These are phyloP conservation scores for Dimorphilus gyrociliatus DNA, from an alignment of 2,888 invertebrate genomes.

Conservation along the genomic window DNA sequence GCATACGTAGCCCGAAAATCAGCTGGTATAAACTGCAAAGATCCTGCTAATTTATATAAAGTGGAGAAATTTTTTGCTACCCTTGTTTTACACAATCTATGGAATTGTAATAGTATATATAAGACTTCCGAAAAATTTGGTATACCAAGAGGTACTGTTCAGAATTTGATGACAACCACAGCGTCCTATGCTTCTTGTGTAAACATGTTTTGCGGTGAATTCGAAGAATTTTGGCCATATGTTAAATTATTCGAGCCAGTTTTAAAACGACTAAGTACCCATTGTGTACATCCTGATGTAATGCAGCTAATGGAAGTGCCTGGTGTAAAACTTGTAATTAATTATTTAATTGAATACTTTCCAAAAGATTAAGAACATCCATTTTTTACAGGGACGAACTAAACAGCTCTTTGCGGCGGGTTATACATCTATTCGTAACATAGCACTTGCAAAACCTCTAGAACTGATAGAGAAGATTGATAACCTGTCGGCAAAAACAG, in stretches of 20 bases:
- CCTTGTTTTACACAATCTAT: conserved; percentile 58
- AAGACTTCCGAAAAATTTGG: conserved; percentile 50
- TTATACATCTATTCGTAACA: conserved; percentile 54
- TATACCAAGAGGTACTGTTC: conserved; percentile 59
- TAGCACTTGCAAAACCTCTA: conserved; percentile 55
- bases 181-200: conserved; percentile 58
- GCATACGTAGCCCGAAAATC: conserved; percentile 51
- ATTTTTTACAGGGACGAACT: conserved; percentile 54
- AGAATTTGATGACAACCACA: conserved; percentile 54
- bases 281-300: conserved; percentile 64
- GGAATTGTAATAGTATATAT: conserved; percentile 39
- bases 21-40: conserved; percentile 51
- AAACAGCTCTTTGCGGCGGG: conserved; percentile 66
- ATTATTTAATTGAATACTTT: no score
- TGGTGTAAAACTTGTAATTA: conserved; percentile 56
- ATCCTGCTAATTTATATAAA: no score
- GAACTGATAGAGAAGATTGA: conserved; percentile 49
- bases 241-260: conserved; percentile 57
- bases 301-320: conserved; percentile 71
- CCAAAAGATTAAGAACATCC: no score
- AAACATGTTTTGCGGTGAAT: conserved; percentile 59
- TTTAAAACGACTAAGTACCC: conserved; percentile 54
- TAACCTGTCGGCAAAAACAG: conserved; percentile 54
- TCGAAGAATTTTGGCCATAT: conserved; percentile 67
- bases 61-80: conserved; percentile 67